These are phyloP conservation scores for Kryptolebias ocellatus DNA, from an alignment of 2,797 vertebrate species.

Conservation along the genomic window DNA sequence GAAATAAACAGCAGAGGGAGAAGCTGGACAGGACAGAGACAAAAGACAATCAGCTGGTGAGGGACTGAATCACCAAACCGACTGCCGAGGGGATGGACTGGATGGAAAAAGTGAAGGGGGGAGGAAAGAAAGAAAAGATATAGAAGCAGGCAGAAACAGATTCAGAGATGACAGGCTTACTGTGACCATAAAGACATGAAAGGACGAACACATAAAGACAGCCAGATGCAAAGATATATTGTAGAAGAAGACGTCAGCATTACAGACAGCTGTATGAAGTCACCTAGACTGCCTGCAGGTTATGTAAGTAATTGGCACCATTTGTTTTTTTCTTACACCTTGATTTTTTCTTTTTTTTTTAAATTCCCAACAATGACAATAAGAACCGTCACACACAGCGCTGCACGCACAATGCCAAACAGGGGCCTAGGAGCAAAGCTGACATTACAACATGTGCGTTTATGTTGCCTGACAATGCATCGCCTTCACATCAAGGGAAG, in stretches of 20 bases:
- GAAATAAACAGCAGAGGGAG: constrained; percentile 54
- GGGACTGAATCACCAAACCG: constrained; percentile 49
- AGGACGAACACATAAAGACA: constrained; percentile 35
- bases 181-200: constrained; percentile 25
- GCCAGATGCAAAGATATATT: constrained; percentile 47
- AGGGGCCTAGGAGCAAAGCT: constrained; percentile 52
- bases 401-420: constrained; percentile 22
- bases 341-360: constrained; percentile 26
- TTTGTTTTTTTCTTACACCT: constrained; percentile 53
- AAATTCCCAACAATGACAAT: constrained; percentile 55
- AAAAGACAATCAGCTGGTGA: constrained; percentile 55
- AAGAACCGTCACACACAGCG: constrained; percentile 22
- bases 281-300: constrained; percentile 53
- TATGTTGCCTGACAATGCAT: constrained; percentile 80
- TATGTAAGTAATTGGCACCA: constrained; percentile 57
- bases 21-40: constrained; percentile 41
- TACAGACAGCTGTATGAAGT: constrained; percentile 55
- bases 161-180: constrained; percentile 44
- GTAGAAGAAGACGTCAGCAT: constrained; percentile 54
- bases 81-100: constrained; percentile 50
- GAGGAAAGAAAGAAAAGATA: constrained; percentile 5
- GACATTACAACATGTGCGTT: constrained; percentile 64
- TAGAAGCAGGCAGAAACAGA: constrained; percentile 36
- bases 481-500: constrained; percentile 91
- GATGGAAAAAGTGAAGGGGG: constrained; percentile 14